phyloP scores from a whole-genome alignment of 2,797 vertebrate genomes.

The Dallia pectoralis region DNA sequence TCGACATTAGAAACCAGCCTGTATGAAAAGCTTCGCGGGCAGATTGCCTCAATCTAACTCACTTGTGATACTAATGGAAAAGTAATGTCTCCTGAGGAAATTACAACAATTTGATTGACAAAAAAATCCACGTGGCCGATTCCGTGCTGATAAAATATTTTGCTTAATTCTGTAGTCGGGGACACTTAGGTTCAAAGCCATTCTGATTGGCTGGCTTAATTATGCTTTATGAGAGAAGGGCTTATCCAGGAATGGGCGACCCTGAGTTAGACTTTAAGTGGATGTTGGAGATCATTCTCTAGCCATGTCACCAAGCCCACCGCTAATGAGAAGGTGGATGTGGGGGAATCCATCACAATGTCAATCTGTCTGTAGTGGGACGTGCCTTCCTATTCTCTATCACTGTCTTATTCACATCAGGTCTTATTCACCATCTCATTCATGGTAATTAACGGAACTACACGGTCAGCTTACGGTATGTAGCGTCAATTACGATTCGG shows the following conservation, averaged over 20 bases:
- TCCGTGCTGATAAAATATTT: constrained; percentile 78
- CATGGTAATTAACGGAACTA: not conserved
- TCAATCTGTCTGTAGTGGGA: constrained; percentile 45
- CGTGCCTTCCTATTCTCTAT: constrained; percentile 60
- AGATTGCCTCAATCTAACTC: constrained; percentile 60
- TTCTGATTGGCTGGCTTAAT: constrained; percentile 83
- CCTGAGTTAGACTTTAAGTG: constrained; percentile 67
- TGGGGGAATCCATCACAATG: constrained; percentile 72
- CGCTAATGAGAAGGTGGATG: constrained; percentile 80
- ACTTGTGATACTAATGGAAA: constrained; percentile 71
- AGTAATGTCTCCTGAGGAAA: constrained; percentile 59
- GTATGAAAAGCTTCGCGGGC: constrained; percentile 53
- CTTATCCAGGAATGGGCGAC: constrained; percentile 63
- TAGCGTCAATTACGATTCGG: not conserved
- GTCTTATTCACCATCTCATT: constrained; percentile 17
- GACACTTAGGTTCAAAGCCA: constrained; percentile 75
- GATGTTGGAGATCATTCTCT: constrained; percentile 73
- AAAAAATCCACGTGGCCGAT: constrained; percentile 70
- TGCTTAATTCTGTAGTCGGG: constrained; percentile 78
- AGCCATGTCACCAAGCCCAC: constrained; percentile 71
- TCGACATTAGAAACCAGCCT: constrained; percentile 16
- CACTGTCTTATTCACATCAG: constrained; percentile 52
- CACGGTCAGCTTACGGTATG: not conserved
- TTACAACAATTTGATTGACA: constrained; percentile 69
- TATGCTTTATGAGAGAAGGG: constrained; percentile 75